Base-by-base conservation (phyloP, 1,140 invertebrate species). In the Cydia fagiglandana region DNA sequence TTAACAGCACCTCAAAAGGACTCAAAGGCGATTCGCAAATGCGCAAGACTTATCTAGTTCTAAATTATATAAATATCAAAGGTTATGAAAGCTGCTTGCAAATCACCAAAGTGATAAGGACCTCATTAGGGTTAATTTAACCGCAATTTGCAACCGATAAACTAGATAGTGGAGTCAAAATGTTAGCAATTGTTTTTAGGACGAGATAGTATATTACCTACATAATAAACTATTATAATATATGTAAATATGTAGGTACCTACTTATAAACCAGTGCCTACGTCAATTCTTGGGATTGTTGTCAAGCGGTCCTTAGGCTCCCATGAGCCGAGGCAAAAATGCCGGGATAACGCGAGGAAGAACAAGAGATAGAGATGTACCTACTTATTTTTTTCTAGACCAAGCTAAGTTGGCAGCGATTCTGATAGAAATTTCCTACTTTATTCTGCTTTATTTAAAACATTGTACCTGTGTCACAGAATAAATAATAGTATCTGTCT, bases 71-170 rank as follows among this genome's bases (percentile, higher is more conserved):
- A n/a, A 3, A 53, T 53, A 4, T 53, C 50, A 3, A 56, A 56
- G 6, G 53, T 56, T 53, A 15, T 24, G n/a, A 53, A 53, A 53
- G 50, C n/a, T 53, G 50, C 50, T 45, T 12, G 12, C 45, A 47
- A 56, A 56, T 56, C 53, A 56, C 53, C 2, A 56, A 20, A 15
- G 45, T 47, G 45, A 47, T 47, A 47, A 17, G 53, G n/a, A 56
- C 53, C 15, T 56, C 17, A 56, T 56, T 56, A 56, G 15, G 53
- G n/a, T n/a, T 56, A 56, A 56, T 56, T 56, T 56, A 9, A 56
- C 53, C 3, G 53, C 53, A 56, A 56, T 17, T 4, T 56, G n/a
- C n/a, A 7, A 56, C n/a, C 17, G n/a, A 56, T 17, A 17, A 56
- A 17, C 53, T 56, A 56, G 53, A 56, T 56, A 17, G 15, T 56